Base-by-base conservation (phyloP, 2,888 invertebrate species). In the Taphrorychus bicolor region DNA sequence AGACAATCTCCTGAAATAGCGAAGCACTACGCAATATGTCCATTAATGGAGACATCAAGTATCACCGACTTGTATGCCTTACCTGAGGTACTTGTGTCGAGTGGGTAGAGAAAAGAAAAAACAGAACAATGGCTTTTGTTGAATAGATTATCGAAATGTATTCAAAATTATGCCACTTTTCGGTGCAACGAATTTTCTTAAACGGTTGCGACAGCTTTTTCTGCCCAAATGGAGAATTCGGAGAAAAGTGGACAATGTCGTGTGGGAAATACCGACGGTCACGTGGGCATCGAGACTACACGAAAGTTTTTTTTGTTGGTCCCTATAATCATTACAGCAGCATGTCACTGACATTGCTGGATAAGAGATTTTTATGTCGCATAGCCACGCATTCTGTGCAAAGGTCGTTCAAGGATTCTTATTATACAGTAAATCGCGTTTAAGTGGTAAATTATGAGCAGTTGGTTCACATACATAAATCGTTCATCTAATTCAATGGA, bases 371-470 rank as follows among this genome's bases (percentile, higher is more conserved):
- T n/a, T n/a, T n/a, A n/a, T n/a, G n/a, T 32, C 11, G 32, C 32
- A 9, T 32, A 11, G 11, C 32, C 32, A 32, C 3, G 11, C 32
- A 32, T 45, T 45, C 45, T 57, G 7, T 42, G 49, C 18, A 58
- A 59, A 65, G 65, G 65, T 59, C 65, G 48, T 40, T 65, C 59
- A 59, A 65, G 65, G 65, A 14, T 57, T 40, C 17, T 21, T 17
- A 51, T 4, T 45, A 45, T 45, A 17, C 17, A n/a, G n/a, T 45
- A 16, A 32, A 32, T 32, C 32, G 32, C 41, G 45, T 45, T 45
- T 45, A 32, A 5, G 45, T 45, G 45, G 32, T 45, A 45, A 45
- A 16, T 45, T 45, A 45, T 45, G 45, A 45, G 16, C 17, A 17
- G 0, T 2, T 45, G 45, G 45, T 16, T 45, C 14, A 11, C 32